Base-by-base conservation (phyloP, 2,888 invertebrate genomes). In the Cyclophora punctaria region DNA sequence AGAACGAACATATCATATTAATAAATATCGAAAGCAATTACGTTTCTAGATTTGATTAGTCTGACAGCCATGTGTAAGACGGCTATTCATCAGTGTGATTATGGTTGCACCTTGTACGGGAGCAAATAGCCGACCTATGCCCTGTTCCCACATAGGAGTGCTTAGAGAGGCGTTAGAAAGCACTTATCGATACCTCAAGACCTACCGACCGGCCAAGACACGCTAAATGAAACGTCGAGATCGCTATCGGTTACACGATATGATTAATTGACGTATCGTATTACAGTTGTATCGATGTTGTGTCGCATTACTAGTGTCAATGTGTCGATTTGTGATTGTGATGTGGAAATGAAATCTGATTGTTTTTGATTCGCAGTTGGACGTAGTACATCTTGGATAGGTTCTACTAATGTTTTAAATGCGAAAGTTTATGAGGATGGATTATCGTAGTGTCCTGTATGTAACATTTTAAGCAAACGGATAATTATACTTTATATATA, bases 121-220 rank as follows among this genome's bases (percentile, higher is more conserved):
- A 80, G 82, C 79, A 67, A 73, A 78, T 73, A 73, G 67, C 67
- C 73, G 80, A 82, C 82, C 83, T 78, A 47, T 77, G 73, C 66
- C 71, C 76, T 62, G 65, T 80, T 83, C 80, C 75, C 83, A 81
- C 78, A 78, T 75, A 71, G 64, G 73, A 72, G 69, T 66, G 59
- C 47, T 48, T 51, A 50, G 67, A 63, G 68, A 73, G 71, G 75
- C 72, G 80, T 78, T 80, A 83, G 83, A 83, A 84, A 83, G 83
- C 77, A 74, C 67, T 73, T 72, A 78, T 76, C 72, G 64, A 46
- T 44, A 42, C 37, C 37, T 5, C 37, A 2, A 37, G 4, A 20
- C 20, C 48, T 53, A 50, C 7, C n/a, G 48, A 20, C 48, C 50
- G 47, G 50, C 59, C 47, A 52, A 54, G 53, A 49, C 55, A 52